These are phyloP conservation scores for Poeciliopsis retropinna DNA, from an alignment of 2,113 vertebrate genomes.

Conservation along the genomic window DNA sequence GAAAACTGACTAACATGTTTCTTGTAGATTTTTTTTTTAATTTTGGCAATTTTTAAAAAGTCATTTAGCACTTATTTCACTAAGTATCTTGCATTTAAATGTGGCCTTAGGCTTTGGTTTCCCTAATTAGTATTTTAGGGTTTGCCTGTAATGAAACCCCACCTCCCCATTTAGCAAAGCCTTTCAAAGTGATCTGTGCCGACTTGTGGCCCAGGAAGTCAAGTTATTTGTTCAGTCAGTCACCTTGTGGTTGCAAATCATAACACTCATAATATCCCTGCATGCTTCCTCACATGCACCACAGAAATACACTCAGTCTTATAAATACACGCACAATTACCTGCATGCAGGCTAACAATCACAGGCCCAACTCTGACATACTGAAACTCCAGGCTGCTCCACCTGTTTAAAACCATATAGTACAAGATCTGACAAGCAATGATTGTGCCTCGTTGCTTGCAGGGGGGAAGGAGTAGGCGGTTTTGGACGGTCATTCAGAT, in stretches of 20 bases:
- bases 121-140: constrained; percentile 42
- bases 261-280: constrained; percentile 56
- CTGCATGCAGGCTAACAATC: constrained; percentile 14
- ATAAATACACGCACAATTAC: constrained; percentile 52
- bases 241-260: constrained; percentile 55
- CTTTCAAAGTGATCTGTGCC: constrained; percentile 52
- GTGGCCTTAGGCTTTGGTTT: constrained; percentile 25
- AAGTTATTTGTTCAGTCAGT: constrained; percentile 57
- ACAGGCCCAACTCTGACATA: constrained; percentile 37
- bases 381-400: constrained; percentile 30
- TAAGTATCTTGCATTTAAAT: background rate
- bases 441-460: constrained; percentile 44
- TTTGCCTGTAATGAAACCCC: constrained; percentile 62
- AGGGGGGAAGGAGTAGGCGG: constrained; percentile 53
- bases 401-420: constrained; percentile 50
- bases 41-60: background rate
- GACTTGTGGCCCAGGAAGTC: constrained; percentile 47
- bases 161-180: constrained; percentile 60
- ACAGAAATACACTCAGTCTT: constrained; percentile 49
- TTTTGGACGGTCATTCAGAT: constrained; percentile 49
- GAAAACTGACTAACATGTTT: constrained; percentile 24
- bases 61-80: background rate
- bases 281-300: constrained; percentile 22
- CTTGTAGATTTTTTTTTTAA: constrained; percentile 21
- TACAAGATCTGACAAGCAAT: constrained; percentile 32